Evolutionary conservation across 2,113 vertebrate species (phyloP).

Genomic region (Turdus rufiventris): DNA sequence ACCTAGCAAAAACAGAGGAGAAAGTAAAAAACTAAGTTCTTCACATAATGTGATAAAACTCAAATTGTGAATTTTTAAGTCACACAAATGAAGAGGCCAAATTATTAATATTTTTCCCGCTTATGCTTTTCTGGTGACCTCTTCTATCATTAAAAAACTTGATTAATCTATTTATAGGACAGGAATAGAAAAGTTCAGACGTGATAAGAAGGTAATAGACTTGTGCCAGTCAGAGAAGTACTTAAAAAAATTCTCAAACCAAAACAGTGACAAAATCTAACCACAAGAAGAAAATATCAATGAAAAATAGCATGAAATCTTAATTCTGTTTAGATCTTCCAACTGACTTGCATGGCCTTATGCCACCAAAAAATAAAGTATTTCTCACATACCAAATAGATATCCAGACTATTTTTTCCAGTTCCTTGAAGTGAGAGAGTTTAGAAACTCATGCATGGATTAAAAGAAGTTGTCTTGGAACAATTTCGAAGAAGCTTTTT

Average conservation of each 20-base stretch:
- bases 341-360: background rate
- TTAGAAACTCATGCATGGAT: background rate
- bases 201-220: background rate
- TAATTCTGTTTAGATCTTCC: background rate
- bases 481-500: background rate
- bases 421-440: background rate
- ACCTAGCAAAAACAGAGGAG: background rate
- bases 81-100: fast-evolving
- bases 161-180: background rate
- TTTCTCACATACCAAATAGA: background rate
- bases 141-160: background rate
- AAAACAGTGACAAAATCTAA: background rate
- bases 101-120: background rate
- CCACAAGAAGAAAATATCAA: background rate
- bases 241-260: background rate
- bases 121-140: background rate
- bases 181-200: background rate
- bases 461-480: background rate
- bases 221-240: background rate
- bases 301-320: background rate
- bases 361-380: background rate
- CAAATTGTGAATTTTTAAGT: background rate
- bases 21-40: background rate
- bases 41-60: background rate
- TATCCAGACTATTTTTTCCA: background rate